phyloP scores from a whole-genome alignment of 2,888 invertebrate genomes.

The Argyresthia goedartella region DNA sequence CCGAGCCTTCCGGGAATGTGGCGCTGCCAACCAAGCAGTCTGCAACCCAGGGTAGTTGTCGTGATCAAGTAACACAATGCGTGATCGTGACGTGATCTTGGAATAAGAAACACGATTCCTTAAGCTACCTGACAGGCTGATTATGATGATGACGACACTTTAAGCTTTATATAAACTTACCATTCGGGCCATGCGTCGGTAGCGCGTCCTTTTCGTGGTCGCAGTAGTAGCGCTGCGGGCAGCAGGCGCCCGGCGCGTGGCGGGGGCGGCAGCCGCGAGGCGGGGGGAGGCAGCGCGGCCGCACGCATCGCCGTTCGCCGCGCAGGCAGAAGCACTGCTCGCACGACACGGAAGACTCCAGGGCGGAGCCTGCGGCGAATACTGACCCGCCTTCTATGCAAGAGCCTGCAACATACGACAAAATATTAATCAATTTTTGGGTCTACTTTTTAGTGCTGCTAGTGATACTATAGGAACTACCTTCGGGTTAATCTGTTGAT shows the following conservation, averaged over 20 bases:
- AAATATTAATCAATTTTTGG: no score
- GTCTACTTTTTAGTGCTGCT: no score
- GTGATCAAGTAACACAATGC: background rate
- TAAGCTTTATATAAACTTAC: slow-evolving; percentile 18
- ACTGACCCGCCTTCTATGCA: slow-evolving; percentile 79
- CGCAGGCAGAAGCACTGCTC: slow-evolving; percentile 89
- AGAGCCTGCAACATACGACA: slow-evolving; percentile 55
- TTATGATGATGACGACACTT: background rate
- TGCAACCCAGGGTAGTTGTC: slow-evolving; percentile 24
- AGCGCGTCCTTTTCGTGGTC: slow-evolving; percentile 23
- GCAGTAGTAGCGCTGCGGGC: slow-evolving; percentile 85
- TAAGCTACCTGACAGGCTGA: background rate
- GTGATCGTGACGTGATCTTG: background rate
- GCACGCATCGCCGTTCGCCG: slow-evolving; percentile 81
- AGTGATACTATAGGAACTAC: no score
- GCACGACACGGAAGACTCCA: slow-evolving; percentile 83
- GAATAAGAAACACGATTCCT: background rate
- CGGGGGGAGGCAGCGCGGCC: slow-evolving; percentile 83
- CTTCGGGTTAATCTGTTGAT: no score
- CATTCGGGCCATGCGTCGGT: slow-evolving; percentile 23
- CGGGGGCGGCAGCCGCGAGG: slow-evolving; percentile 78
- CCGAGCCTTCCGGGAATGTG: slow-evolving; percentile 78
- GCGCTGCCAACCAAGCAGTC: slow-evolving; percentile 76
- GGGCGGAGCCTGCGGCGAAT: slow-evolving; percentile 86
- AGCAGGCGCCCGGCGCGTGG: slow-evolving; percentile 77